phyloP scores from a whole-genome alignment of 1,140 invertebrate genomes.

The Nephila pilipes region DNA sequence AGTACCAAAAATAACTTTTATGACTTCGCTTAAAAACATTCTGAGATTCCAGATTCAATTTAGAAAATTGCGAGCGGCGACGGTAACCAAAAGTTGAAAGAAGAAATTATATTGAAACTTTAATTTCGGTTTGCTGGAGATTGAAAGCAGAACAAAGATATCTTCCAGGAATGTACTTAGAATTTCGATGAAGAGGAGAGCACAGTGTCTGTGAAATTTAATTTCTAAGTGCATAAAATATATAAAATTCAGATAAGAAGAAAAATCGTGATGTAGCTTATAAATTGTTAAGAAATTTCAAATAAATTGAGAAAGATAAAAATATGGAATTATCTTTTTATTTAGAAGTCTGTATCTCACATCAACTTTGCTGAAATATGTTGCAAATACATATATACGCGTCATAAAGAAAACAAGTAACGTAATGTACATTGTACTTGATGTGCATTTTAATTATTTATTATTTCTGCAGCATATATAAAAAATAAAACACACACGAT shows the following conservation, averaged over 20 bases:
- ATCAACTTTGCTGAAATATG: no score
- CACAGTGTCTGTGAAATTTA: neutral
- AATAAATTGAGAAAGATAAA: no score
- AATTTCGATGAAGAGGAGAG: neutral
- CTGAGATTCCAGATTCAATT: neutral
- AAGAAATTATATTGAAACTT: neutral
- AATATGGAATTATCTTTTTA: no score
- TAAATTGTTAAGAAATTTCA: no score
- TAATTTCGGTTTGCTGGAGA: constrained; percentile 4
- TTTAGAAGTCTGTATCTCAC: no score
- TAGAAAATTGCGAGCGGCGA: constrained; percentile 5
- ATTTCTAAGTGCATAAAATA: neutral
- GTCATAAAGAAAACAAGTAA: no score
- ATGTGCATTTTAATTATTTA: no score
- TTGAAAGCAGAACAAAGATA: neutral
- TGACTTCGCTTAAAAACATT: neutral
- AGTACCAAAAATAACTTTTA: neutral
- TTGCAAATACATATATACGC: no score
- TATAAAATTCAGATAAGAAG: neutral
- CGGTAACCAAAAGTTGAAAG: neutral
- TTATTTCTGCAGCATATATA: no score
- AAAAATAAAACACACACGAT: no score
- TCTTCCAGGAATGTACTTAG: neutral
- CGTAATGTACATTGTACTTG: no score
- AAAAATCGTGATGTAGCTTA: no score